phyloP scores from a whole-genome alignment of 2,113 vertebrate genomes.

The Melanerpes formicivorus region DNA sequence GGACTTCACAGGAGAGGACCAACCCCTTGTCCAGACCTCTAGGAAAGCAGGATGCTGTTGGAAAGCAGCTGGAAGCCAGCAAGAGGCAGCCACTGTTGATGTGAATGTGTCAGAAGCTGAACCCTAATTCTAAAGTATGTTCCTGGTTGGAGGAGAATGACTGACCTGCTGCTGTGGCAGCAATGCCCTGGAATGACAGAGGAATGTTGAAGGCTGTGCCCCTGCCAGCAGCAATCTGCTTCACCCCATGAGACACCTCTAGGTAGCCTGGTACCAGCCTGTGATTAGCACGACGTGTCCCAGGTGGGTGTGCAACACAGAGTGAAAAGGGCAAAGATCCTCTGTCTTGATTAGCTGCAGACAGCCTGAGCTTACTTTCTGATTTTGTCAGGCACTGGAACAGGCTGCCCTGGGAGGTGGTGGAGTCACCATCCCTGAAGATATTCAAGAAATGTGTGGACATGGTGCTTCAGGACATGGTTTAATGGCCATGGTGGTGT shows the following conservation, averaged over 20 bases:
- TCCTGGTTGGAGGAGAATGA: not conserved
- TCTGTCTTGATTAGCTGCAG: not conserved
- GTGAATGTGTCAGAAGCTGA: not conserved
- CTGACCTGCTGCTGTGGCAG: not conserved
- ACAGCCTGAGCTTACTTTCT: not conserved
- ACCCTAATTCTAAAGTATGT: fast-evolving
- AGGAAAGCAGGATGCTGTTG: not conserved
- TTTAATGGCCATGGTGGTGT: too few species aligned
- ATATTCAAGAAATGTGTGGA: too few species aligned
- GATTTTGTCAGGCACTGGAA: too few species aligned
- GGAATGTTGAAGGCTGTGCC: not conserved
- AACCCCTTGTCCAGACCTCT: not conserved
- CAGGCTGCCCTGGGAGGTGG: too few species aligned
- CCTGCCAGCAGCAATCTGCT: not conserved
- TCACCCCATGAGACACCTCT: not conserved
- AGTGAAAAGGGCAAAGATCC: not conserved
- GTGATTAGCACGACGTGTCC: not conserved
- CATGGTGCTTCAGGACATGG: too few species aligned
- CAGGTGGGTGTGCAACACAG: not conserved
- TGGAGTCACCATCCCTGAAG: too few species aligned
- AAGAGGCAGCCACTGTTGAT: fast-evolving
- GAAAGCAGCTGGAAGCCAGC: not conserved
- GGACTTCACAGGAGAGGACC: not conserved
- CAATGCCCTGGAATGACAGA: not conserved
- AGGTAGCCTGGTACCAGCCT: not conserved